Conservation (phyloP, 2,888 invertebrate genomes). For the Amblyteles armatorius region DNA sequence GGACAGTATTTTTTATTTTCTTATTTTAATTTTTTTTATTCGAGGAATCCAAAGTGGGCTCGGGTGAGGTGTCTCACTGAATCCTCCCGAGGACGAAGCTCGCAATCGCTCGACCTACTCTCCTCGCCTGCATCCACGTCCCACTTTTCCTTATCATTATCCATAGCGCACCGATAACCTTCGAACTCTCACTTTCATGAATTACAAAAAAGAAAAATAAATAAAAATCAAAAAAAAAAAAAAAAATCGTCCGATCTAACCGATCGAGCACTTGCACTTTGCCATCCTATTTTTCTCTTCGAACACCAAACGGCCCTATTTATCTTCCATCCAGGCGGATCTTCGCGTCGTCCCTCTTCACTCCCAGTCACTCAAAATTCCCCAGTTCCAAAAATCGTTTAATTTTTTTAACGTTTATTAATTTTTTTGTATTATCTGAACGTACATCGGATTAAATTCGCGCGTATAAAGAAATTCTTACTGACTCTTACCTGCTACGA, state of each 20-base stretch:
- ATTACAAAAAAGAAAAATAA: not conserved
- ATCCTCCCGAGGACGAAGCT: not conserved
- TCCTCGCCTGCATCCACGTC: not conserved
- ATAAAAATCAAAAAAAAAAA: not conserved
- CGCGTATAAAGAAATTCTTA: conserved; percentile 22
- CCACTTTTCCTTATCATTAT: conserved; percentile 7
- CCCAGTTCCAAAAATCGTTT: not conserved
- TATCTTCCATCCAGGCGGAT: not conserved
- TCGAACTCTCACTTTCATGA: conserved; percentile 7
- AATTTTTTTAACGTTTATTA: not conserved
- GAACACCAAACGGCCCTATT: not conserved
- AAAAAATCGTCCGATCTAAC: not conserved
- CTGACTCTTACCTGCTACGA: conserved; percentile 60
- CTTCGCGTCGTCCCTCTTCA: not conserved
- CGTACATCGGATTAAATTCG: not conserved
- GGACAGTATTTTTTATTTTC: not conserved
- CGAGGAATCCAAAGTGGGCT: not conserved
- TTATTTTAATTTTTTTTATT: not conserved
- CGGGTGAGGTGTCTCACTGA: not conserved
- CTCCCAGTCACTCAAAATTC: not conserved
- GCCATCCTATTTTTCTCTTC: not conserved
- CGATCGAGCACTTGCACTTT: conserved; percentile 11
- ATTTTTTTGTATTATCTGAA: not conserved
- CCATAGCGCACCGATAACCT: conserved; percentile 8
- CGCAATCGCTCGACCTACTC: not conserved